Base-by-base conservation (phyloP, 2,888 invertebrate genomes). In the Amphipoea oculea region DNA sequence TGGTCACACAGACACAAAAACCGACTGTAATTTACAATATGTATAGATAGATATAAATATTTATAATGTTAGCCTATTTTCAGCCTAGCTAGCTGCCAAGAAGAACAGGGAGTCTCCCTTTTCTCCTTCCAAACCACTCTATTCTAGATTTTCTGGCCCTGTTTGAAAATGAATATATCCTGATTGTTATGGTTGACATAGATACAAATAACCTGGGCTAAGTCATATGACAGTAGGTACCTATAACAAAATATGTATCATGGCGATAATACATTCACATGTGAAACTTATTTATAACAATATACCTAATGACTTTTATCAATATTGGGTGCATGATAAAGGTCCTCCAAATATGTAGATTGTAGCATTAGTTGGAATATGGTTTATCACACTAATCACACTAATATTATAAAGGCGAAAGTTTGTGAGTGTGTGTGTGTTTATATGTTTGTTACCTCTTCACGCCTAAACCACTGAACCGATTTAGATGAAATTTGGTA, bases 241-340 rank as follows among this genome's bases (percentile, higher is more conserved):
- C 42, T 42, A 62, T 51, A 48, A 51, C 75, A 77, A 54, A 65
- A 36, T 76, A 60, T 17, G 66, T 78, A 67, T 29, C 4, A 23
- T 48, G 5, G 42, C 12, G 66, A 67, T 60, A 79, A 78, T 40
- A 67, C 23, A 40, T 40, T 42, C 7, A 67, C n/a, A 60, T 60
- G 29, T 67, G 12, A 60, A 78, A 67, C 60, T 67, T 78, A 78
- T 79, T 68, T 79, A 36, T 60, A 78, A 78, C 48, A 51, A 40
- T 54, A 54, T 65, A 29, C 29, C 29, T 29, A 77, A 76, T 65
- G 36, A 77, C n/a, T 48, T n/a, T 63, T 81, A 71, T 71, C 81
- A 81, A 63, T 48, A 65, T 45, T 45, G 45, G n/a, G 20, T 71
- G 17, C n/a, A 36, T 62, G 78, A 79, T 78, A 67, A 78, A 67